Evolutionary conservation across 2,113 vertebrate species (phyloP).

Genomic region (Stictonetta naevosa): DNA sequence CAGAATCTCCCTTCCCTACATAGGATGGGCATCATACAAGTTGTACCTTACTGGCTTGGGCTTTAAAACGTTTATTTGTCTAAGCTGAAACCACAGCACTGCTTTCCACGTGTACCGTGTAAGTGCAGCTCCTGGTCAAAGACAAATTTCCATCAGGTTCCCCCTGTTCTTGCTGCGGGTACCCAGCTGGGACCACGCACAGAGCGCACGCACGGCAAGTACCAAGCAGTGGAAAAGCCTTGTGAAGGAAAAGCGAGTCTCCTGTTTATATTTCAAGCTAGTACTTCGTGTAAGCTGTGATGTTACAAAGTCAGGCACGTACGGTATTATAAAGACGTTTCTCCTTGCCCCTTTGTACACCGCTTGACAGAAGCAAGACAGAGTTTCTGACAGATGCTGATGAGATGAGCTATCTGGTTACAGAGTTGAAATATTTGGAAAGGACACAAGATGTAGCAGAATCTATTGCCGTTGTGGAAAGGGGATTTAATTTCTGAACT

Average conservation of each 20-base stretch:
- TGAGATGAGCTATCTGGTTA: constrained; percentile 56
- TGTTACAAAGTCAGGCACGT: background rate
- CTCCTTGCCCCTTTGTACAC: constrained; percentile 5
- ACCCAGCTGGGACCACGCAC: background rate
- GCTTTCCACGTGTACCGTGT: background rate
- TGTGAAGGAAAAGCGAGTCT: background rate
- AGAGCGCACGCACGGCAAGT: fast-evolving
- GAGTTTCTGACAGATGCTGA: constrained; percentile 33
- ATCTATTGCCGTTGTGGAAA: constrained; percentile 56
- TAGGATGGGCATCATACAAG: background rate
- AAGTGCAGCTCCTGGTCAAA: background rate
- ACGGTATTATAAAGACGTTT: constrained; percentile 18
- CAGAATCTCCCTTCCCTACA: background rate
- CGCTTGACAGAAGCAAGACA: constrained; percentile 31
- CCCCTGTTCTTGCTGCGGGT: background rate
- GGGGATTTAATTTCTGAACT: constrained; percentile 65
- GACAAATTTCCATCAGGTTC: background rate
- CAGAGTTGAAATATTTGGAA: constrained; percentile 59
- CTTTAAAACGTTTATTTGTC: background rate
- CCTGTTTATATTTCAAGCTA: constrained; percentile 13
- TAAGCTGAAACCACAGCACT: background rate
- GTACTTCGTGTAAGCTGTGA: background rate
- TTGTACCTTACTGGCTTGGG: background rate
- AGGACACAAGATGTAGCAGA: constrained; percentile 40
- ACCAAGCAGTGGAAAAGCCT: background rate